Percentiles rank a stretch among this genome's conserved stretches.
Conservation (phyloP, 2,113 vertebrate species). For the Mohoua ochrocephala region DNA sequence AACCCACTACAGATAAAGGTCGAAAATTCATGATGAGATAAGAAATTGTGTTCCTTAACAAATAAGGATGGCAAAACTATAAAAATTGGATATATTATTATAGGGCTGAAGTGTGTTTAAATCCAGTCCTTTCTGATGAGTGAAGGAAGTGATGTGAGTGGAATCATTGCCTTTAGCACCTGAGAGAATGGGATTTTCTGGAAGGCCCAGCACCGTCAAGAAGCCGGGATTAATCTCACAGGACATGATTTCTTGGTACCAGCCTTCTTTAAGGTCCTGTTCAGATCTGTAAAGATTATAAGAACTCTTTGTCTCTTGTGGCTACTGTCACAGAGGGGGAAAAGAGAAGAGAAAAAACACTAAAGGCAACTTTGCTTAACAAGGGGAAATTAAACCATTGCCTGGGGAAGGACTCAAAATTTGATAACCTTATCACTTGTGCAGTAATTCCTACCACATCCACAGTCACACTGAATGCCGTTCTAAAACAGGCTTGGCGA, state of each 20-base stretch:
- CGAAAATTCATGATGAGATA: background rate
- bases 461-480: constrained; percentile 3
- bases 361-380: background rate
- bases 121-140: background rate
- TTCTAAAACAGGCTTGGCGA: constrained; percentile 48
- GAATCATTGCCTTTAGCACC: background rate
- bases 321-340: background rate
- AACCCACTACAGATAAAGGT: background rate
- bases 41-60: background rate
- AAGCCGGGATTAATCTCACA: background rate
- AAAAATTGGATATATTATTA: background rate
- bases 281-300: background rate
- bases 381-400: background rate
- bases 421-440: constrained; percentile 51
- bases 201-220: background rate
- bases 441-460: background rate
- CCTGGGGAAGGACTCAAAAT: background rate
- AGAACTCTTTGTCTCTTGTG: background rate
- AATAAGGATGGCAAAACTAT: background rate
- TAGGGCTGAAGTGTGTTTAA: background rate
- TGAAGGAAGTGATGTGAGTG: background rate
- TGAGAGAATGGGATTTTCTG: background rate
- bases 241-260: background rate
- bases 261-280: background rate
- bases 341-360: background rate